These are phyloP conservation scores for Drosophila phalerata DNA, from an alignment of 2,888 invertebrate species.

Conservation along the genomic window DNA sequence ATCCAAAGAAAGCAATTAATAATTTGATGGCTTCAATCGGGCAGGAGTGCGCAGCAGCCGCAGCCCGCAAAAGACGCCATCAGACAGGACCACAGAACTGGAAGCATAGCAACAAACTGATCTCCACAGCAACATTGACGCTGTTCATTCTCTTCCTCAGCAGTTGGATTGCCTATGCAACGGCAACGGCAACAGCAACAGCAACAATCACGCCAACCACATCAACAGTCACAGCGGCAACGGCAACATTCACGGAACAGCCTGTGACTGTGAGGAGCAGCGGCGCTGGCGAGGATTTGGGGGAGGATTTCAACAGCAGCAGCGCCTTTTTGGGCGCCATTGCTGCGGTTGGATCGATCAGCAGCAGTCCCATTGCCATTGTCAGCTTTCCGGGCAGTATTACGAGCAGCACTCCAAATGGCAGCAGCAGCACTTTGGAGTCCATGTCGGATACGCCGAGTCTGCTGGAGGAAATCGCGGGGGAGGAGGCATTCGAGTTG, in stretches of 20 bases:
- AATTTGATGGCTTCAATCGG: constrained; percentile 72
- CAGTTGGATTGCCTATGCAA: constrained; percentile 73
- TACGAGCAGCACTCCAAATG: constrained; percentile 70
- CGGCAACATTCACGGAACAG: constrained; percentile 4
- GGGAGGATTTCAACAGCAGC: constrained; percentile 62
- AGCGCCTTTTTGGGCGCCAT: constrained; percentile 65
- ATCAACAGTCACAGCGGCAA: constrained; percentile 25
- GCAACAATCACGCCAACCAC: constrained; percentile 14
- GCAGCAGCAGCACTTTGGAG: constrained; percentile 59
- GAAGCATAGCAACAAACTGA: constrained; percentile 67
- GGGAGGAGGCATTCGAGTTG: constrained; percentile 72
- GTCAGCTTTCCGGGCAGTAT: constrained; percentile 49
- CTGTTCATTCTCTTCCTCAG: constrained; percentile 69
- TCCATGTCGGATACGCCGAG: constrained; percentile 59
- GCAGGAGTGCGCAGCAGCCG: constrained; percentile 58
- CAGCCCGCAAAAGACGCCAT: constrained; percentile 54
- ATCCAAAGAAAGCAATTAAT: constrained; percentile 18
- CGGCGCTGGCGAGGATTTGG: constrained; percentile 4
- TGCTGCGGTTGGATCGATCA: constrained; percentile 46
- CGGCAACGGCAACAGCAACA: constrained; percentile 38
- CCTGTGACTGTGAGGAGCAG: constrained; percentile 1
- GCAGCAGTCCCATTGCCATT: constrained; percentile 63
- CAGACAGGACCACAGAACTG: constrained; percentile 45
- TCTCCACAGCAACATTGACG: constrained; percentile 70
- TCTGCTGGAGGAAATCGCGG: constrained; percentile 53